A percentile compares a stretch with the other conserved stretches of the same genome.
phyloP scores from a whole-genome alignment of 1,140 invertebrate genomes.

The Caerostris darwini region DNA sequence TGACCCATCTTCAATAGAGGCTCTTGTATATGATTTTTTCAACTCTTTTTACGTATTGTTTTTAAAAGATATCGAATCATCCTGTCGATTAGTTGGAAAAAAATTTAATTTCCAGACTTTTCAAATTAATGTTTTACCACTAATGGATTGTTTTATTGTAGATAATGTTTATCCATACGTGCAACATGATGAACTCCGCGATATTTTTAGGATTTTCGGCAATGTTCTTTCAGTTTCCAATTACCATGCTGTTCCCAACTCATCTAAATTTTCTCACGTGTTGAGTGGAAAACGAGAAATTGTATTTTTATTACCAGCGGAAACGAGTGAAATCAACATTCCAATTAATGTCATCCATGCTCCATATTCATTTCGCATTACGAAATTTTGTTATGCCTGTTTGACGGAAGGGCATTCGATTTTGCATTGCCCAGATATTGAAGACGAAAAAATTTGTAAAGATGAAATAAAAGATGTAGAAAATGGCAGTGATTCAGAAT shows the following conservation, averaged over 20 bases:
- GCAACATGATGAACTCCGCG: background rate
- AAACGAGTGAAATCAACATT: background rate
- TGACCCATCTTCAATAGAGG: background rate
- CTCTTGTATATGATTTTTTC: background rate
- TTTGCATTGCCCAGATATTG: slow-evolving; percentile 38
- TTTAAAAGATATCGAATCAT: slow-evolving; percentile 17
- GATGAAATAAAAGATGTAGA: background rate
- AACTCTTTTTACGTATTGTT: slow-evolving; percentile 40
- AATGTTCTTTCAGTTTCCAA: background rate
- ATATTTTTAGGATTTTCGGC: slow-evolving; percentile 40
- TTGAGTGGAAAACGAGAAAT: slow-evolving; percentile 52
- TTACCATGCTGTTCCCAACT: slow-evolving; percentile 4
- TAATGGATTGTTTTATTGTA: slow-evolving; percentile 19
- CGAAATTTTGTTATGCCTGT: slow-evolving; percentile 44
- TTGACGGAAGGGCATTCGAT: slow-evolving; percentile 53
- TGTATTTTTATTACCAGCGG: slow-evolving; percentile 26
- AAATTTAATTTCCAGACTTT: background rate
- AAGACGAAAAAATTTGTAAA: background rate
- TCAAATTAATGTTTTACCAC: background rate
- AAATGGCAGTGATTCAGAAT: background rate
- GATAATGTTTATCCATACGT: slow-evolving; percentile 36
- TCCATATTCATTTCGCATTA: slow-evolving; percentile 24
- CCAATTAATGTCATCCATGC: background rate
- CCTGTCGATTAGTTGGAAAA: slow-evolving; percentile 17
- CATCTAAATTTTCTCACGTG: slow-evolving; percentile 31